Evolutionary conservation across 2,888 invertebrate species (phyloP).

Genomic region (Dugesia japonica): DNA sequence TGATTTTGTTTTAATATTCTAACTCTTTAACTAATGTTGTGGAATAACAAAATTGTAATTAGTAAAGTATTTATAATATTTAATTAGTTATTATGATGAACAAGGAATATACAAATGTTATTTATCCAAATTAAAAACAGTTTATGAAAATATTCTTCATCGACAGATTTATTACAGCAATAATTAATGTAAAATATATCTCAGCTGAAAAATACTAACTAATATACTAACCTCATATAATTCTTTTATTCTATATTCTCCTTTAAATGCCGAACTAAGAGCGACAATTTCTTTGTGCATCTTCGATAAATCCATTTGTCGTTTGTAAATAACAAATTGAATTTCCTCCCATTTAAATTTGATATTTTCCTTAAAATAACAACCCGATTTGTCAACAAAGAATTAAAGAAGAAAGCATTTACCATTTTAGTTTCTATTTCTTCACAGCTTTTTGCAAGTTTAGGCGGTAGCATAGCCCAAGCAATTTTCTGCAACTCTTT

Average conservation of each 20-base stretch:
- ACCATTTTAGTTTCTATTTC: slow-evolving; percentile 15
- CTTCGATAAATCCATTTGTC: neutral
- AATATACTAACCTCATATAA: neutral
- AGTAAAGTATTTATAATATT: too few relatives aligned
- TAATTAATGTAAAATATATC: too few relatives aligned
- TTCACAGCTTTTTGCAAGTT: neutral
- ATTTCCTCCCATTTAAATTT: slow-evolving; percentile 14
- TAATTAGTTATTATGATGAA: too few relatives aligned
- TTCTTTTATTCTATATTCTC: neutral
- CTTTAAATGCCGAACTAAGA: neutral
- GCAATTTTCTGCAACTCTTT: slow-evolving; percentile 25
- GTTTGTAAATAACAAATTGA: neutral
- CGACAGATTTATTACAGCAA: too few relatives aligned
- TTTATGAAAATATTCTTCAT: too few relatives aligned
- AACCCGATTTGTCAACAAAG: neutral
- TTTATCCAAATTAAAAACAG: too few relatives aligned
- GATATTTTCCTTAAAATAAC: neutral
- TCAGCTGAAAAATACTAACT: too few relatives aligned
- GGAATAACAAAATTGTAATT: too few relatives aligned
- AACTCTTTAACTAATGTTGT: too few relatives aligned
- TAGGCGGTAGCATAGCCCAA: slow-evolving; percentile 17
- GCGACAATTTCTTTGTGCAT: slow-evolving; percentile 5
- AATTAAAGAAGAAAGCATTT: neutral
- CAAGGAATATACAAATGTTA: too few relatives aligned
- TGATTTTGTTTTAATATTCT: too few relatives aligned